Evolutionary conservation across 2,888 invertebrate genomes (phyloP).

Genomic region (Pollenia angustigena): DNA sequence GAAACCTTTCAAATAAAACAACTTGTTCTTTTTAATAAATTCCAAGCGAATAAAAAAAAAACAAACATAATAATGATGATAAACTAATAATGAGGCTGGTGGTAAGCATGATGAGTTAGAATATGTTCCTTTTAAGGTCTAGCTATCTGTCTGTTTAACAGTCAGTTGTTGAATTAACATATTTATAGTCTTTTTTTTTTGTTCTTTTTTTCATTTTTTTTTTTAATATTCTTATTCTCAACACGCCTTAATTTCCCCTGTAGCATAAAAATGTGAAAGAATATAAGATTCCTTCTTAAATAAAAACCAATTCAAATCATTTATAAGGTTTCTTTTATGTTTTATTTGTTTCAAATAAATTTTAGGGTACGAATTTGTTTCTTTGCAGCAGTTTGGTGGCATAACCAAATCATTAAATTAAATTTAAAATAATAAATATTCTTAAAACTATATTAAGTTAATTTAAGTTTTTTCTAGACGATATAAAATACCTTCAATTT

Average conservation of each 20-base stretch:
- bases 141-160: slow-evolving; percentile 31
- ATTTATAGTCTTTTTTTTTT: slow-evolving; percentile 36
- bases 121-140: neutral
- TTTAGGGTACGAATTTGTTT: neutral
- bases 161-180: slow-evolving; percentile 63
- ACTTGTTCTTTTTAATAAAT: slow-evolving; percentile 57
- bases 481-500: too few species aligned
- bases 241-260: slow-evolving; percentile 65
- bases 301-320: slow-evolving; percentile 6
- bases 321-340: slow-evolving; percentile 66
- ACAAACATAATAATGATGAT: slow-evolving; percentile 43
- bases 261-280: neutral
- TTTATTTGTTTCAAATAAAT: slow-evolving; percentile 2
- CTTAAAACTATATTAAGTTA: too few species aligned
- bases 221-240: slow-evolving; percentile 63
- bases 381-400: slow-evolving; percentile 18
- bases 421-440: too few species aligned
- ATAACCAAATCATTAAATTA: neutral
- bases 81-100: slow-evolving; percentile 2
- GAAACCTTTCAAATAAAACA: slow-evolving; percentile 68
- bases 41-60: slow-evolving; percentile 7
- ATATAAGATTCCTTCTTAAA: slow-evolving; percentile 54
- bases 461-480: too few species aligned
- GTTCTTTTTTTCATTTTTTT: slow-evolving; percentile 24
- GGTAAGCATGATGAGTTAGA: neutral